Percentiles rank a stretch among this genome's conserved stretches.
These are phyloP conservation scores for Erebia aethiops DNA, from an alignment of 2,888 invertebrate species.

Conservation along the genomic window DNA sequence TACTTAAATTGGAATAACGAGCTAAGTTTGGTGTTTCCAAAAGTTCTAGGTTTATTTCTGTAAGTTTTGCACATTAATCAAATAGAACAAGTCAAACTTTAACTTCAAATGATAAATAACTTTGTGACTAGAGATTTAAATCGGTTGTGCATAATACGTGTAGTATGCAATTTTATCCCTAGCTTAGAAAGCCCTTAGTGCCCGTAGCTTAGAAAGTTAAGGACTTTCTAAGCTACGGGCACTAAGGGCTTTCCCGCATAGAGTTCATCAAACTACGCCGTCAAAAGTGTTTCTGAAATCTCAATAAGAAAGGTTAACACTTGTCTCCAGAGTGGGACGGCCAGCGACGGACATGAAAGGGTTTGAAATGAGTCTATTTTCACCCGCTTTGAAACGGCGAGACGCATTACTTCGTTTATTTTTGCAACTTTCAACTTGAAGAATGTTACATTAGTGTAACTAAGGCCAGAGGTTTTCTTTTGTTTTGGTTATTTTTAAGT, in stretches of 20 bases:
- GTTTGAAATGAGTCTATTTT: conserved; percentile 77
- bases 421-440: conserved; percentile 70
- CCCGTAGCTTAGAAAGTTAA: conserved; percentile 3
- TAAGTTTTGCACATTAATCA: too few species aligned
- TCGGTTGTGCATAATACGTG: too few species aligned
- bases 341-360: conserved; percentile 72
- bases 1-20: too few species aligned
- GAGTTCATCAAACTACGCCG: conserved; percentile 7
- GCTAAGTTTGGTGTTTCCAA: too few species aligned
- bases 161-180: too few species aligned
- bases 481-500: not conserved
- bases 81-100: too few species aligned
- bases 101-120: too few species aligned
- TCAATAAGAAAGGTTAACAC: conserved; percentile 35
- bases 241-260: not conserved
- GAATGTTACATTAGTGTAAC: conserved; percentile 47
- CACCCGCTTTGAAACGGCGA: conserved; percentile 68
- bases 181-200: not conserved
- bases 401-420: conserved; percentile 70
- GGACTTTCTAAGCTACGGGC: too few species aligned
- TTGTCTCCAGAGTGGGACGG: conserved; percentile 49
- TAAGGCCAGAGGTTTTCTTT: not conserved
- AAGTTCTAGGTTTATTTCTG: too few species aligned
- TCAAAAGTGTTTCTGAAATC: conserved; percentile 36
- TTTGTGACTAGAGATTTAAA: too few species aligned